These are phyloP conservation scores for Cossypha dichroa DNA, from an alignment of 2,797 vertebrate species.

Conservation along the genomic window DNA sequence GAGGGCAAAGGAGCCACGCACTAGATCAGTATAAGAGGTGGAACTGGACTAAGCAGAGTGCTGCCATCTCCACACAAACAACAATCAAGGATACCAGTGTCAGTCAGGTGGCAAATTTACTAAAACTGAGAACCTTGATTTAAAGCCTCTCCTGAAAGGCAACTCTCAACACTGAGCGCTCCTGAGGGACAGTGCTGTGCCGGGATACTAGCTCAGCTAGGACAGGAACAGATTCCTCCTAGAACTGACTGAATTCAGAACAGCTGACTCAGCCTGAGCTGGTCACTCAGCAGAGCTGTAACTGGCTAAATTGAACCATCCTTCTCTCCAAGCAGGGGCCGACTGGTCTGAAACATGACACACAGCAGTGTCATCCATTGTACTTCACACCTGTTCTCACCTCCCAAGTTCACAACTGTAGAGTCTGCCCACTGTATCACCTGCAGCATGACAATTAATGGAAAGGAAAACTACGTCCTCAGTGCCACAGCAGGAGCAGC, in stretches of 20 bases:
- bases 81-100: background rate
- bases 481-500: background rate
- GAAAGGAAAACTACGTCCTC: background rate
- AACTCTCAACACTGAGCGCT: accelerated
- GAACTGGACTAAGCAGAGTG: background rate
- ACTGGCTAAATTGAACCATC: background rate
- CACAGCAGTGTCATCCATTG: background rate
- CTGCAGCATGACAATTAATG: background rate
- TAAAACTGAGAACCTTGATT: background rate
- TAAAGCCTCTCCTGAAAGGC: background rate
- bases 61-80: background rate
- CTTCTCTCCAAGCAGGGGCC: background rate
- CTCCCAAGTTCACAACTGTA: background rate
- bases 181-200: accelerated
- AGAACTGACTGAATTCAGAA: background rate
- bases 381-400: background rate
- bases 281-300: background rate
- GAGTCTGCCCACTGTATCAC: background rate
- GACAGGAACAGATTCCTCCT: background rate
- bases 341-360: background rate
- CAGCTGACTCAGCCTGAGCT: background rate
- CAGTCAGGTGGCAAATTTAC: background rate
- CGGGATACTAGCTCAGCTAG: background rate
- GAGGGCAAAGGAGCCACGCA: accelerated
- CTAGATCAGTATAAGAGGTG: accelerated